Base-by-base conservation (phyloP, 2,113 vertebrate species). In the Vimba vimba region DNA sequence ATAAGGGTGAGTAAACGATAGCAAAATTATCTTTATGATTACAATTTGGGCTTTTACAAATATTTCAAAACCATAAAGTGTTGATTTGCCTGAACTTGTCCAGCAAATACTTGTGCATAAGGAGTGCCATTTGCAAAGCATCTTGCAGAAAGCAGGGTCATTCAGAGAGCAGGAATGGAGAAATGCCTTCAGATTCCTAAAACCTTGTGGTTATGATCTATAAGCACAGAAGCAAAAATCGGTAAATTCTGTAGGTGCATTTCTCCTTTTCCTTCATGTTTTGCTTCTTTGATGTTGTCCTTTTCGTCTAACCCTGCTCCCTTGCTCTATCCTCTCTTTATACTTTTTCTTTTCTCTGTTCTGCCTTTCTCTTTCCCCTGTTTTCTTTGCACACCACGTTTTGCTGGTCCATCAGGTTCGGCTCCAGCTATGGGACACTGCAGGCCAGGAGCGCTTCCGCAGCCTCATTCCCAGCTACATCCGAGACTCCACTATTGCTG, bases 401-500 rank as follows among this genome's bases (percentile, higher is more conserved):
- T 33, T 33, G 78, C 75, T 87, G 91, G 89, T 89, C 91, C 93
- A 86, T 91, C 92, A 95, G 95, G 95, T 96, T 90, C 94, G 95
- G 69, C 95, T 95, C 89, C 95, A 96, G 93, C 94, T 95, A 66
- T 95, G 95, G 95, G 95, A 95, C 93, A 95, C 95, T 90, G 95
- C 95, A 86, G 95, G 95, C 88, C 95, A 96, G 93, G 95, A 96
- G 92, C 95, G 95, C 90, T 96, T 96, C 92, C 95, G 95, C 93
- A 96, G 95, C 93, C 94, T 96, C 89, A 96, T 96, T 91, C 95
- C 95, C 91, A 96, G 95, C 94, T 96, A 96, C 95, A 96, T 96
- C 93, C 95, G 95, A 68, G 95, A 96, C 91, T 96, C 95, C 90
- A 96, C 95, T 94, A 95, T 96, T 91, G 95, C 95, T 91, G 95